Conservation (phyloP, 2,113 vertebrate genomes). For the Paradoxurus hermaphroditus region DNA sequence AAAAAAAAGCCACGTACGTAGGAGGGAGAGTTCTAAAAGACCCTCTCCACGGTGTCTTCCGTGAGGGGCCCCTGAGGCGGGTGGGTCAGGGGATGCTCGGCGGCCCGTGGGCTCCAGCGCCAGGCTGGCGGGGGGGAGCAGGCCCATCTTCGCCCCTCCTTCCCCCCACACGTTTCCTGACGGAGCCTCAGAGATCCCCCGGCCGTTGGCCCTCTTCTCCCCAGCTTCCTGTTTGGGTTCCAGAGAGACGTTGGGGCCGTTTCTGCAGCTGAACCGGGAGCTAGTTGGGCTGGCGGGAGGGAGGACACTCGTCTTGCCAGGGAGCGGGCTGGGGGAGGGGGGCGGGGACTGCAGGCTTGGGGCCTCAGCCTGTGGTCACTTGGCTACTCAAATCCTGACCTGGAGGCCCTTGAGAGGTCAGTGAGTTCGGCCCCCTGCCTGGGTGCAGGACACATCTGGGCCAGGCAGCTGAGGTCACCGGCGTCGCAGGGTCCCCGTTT, state of each 20-base stretch:
- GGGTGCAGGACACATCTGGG: no score
- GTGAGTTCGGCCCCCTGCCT: background rate
- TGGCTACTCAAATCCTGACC: background rate
- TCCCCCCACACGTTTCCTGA: constrained; percentile 70
- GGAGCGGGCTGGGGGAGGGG: background rate
- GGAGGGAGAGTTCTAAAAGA: background rate
- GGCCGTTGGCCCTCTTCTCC: constrained; percentile 60
- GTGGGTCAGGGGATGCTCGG: background rate
- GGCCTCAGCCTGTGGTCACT: background rate
- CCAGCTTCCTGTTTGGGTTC: constrained; percentile 78
- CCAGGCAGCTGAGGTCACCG: background rate
- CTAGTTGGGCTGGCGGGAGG: background rate
- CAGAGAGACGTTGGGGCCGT: constrained; percentile 65
- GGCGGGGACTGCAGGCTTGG: background rate
- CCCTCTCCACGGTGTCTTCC: background rate
- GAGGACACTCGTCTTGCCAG: background rate
- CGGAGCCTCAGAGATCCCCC: constrained; percentile 63
- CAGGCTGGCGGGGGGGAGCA: background rate
- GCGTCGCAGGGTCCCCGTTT: background rate
- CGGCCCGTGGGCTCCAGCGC: background rate
- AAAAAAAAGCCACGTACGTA: no score
- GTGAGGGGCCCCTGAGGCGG: background rate
- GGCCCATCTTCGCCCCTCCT: background rate
- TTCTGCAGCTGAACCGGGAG: constrained; percentile 75
- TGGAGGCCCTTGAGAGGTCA: background rate